Conservation (phyloP, 2,113 vertebrate species). For the Callospermophilus lateralis region DNA sequence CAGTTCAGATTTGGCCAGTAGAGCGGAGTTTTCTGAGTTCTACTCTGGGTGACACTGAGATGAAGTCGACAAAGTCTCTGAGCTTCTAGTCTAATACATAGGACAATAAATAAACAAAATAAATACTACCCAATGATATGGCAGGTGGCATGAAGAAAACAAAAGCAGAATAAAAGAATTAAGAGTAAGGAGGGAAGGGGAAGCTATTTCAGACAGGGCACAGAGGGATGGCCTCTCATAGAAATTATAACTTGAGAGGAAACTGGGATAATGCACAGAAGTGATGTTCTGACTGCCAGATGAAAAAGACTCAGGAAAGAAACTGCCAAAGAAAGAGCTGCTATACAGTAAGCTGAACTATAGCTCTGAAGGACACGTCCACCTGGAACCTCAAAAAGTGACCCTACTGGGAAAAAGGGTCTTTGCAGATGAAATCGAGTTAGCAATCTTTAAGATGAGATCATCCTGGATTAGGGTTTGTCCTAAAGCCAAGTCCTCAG, state of each 20-base stretch:
- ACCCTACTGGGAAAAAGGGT: background rate
- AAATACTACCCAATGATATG: background rate
- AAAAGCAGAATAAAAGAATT: constrained; percentile 22
- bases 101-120: background rate
- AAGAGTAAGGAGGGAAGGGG: background rate
- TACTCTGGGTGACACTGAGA: background rate
- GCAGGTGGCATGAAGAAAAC: background rate
- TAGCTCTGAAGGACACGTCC: background rate
- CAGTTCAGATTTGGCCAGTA: background rate
- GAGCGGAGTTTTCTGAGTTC: background rate
- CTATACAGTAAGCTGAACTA: background rate
- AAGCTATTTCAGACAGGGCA: background rate
- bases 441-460: background rate
- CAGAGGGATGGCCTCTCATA: background rate
- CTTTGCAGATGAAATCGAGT: background rate
- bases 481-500: background rate
- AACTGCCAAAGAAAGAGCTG: background rate
- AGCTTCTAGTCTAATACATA: background rate
- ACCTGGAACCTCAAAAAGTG: background rate
- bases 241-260: background rate
- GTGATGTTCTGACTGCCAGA: background rate
- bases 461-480: background rate
- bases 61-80: background rate
- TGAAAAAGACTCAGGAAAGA: background rate
- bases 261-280: background rate